Evolutionary conservation across 1,140 invertebrate species (phyloP), one percentile per base, ranked within the genome.

Genomic region (Drepana arcuata): DNA sequence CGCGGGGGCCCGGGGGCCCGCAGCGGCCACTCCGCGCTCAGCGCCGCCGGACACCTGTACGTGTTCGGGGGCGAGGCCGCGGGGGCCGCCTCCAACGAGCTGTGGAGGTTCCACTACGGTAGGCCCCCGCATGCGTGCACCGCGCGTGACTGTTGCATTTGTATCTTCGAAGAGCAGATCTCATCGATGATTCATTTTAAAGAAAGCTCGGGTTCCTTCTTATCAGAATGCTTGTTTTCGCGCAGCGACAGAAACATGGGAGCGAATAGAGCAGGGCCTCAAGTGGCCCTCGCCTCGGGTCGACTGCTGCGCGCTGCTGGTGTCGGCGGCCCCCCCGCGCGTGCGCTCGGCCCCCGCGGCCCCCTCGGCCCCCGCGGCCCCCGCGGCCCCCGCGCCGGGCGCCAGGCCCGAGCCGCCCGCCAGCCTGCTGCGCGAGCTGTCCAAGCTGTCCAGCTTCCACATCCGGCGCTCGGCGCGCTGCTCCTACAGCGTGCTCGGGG

Each of bases 61-160:
- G 84, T 96, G 9, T 93, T 95, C 78, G 93, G 94, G 1, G 93
- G 94, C 0, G 93, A 95, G 64, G 86, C 87, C 45, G 85, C 85
- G 39, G 93, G 93, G 1, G 84, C 89, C 33, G 83, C 90, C 5
- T 89, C 87, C 10, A 92, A 93, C 68, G 93, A 95, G 55, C 75
- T 96, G 1, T 96, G 94, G 94, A 88, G 91, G 69, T 95, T 93
- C 84, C 92, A 93, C 78, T 95, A 95, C 70, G 89, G 92, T 94
- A 86, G 79, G n/a, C n/a, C n/a, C n/a, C n/a, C n/a, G n/a, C n/a
- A n/a, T n/a, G n/a, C n/a, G n/a, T n/a, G n/a, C n/a, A n/a, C n/a
- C n/a, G n/a, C n/a, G n/a, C n/a, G n/a, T n/a, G n/a, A n/a, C n/a
- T n/a, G n/a, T n/a, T n/a, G n/a, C n/a, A n/a, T n/a, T n/a, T n/a